A percentile compares a stretch with the other conserved stretches of the same genome.
These are phyloP conservation scores for Alsophila aescularia DNA, from an alignment of 2,888 invertebrate genomes.

Conservation along the genomic window DNA sequence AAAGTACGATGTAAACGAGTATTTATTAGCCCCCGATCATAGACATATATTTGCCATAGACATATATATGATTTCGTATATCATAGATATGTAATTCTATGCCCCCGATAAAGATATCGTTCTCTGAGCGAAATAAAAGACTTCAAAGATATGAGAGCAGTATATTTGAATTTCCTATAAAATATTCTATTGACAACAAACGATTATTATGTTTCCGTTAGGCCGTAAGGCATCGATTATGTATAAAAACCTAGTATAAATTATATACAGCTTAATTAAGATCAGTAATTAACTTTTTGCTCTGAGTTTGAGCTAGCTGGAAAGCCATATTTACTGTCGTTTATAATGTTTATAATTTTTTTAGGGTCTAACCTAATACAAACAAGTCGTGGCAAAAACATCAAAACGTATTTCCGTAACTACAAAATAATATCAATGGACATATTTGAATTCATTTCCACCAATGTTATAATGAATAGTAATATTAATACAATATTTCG, in stretches of 20 bases:
- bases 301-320: constrained; percentile 60
- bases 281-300: constrained; percentile 25
- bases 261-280: constrained; percentile 31
- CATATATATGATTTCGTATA: too few species aligned
- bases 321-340: constrained; percentile 53
- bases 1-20: too few species aligned
- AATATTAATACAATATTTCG: constrained; percentile 47
- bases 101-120: constrained; percentile 64
- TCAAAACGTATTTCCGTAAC: constrained; percentile 1
- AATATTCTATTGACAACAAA: constrained; percentile 64
- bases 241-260: constrained; percentile 14
- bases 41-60: too few species aligned
- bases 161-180: constrained; percentile 60
- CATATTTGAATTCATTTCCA: background rate
- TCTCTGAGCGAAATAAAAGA: constrained; percentile 49
- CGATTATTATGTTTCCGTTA: constrained; percentile 61
- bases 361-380: background rate
- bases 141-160: constrained; percentile 49
- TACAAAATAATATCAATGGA: constrained; percentile 14
- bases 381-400: background rate
- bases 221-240: constrained; percentile 40
- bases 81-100: too few species aligned
- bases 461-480: constrained; percentile 54
- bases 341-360: background rate
- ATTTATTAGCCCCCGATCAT: too few species aligned